Evolutionary conservation across 1,140 invertebrate genomes (phyloP).

Genomic region (Tyrophagus putrescentiae): DNA sequence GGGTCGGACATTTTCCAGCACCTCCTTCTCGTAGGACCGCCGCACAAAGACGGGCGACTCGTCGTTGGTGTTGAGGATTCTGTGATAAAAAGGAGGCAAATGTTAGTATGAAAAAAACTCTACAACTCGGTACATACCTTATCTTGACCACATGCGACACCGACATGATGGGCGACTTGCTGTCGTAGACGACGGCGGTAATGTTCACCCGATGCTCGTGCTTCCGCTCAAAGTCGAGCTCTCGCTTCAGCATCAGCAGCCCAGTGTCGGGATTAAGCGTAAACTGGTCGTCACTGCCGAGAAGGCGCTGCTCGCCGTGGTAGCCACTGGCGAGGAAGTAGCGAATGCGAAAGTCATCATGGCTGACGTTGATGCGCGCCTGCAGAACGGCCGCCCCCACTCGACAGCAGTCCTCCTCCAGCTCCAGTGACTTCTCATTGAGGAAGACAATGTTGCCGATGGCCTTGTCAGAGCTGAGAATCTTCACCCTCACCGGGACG

Average conservation of each 20-base stretch:
- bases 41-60: constrained; percentile 64
- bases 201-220: constrained; percentile 64
- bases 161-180: not conserved
- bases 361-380: constrained; percentile 15
- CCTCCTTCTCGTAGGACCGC: constrained; percentile 52
- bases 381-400: not conserved
- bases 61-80: constrained; percentile 44
- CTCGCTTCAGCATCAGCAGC: constrained; percentile 50
- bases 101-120: not conserved
- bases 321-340: constrained; percentile 5
- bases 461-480: constrained; percentile 4
- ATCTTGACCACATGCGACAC: constrained; percentile 11
- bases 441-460: constrained; percentile 13
- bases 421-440: constrained; percentile 6
- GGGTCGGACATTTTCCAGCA: constrained; percentile 56
- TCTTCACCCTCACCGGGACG: constrained; percentile 3
- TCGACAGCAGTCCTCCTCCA: constrained; percentile 20
- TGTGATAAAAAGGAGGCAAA: not conserved
- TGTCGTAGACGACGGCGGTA: constrained; percentile 41
- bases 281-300: constrained; percentile 58
- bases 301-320: constrained; percentile 44
- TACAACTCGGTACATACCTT: not conserved
- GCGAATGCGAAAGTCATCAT: constrained; percentile 13
- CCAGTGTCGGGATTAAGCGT: constrained; percentile 66
- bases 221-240: constrained; percentile 74